Conservation (phyloP, 2,888 invertebrate species). For the Microplitis manilae region DNA sequence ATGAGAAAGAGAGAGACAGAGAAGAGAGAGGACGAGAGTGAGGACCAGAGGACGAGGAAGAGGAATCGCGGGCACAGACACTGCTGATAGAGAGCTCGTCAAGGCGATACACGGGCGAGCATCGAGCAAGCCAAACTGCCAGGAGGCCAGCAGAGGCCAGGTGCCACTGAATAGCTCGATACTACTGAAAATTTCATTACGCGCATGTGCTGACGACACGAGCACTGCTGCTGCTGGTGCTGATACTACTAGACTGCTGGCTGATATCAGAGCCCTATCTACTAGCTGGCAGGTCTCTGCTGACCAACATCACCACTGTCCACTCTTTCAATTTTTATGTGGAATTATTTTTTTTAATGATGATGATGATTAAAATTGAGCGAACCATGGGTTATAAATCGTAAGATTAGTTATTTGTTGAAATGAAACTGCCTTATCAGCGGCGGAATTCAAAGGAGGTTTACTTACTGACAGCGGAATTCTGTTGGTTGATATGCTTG, state of each 20-base stretch:
- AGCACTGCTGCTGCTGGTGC: slow-evolving; percentile 11
- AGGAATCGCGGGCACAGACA: neutral
- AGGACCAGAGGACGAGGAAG: neutral
- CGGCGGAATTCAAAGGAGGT: too few relatives aligned
- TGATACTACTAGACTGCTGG: neutral
- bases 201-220: slow-evolving; percentile 63
- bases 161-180: slow-evolving; percentile 67
- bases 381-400: too few relatives aligned
- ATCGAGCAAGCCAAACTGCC: neutral
- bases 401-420: too few relatives aligned
- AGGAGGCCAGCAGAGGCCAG: slow-evolving; percentile 52
- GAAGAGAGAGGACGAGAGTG: neutral
- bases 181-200: slow-evolving; percentile 60
- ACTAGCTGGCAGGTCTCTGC: too few relatives aligned
- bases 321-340: too few relatives aligned
- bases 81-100: neutral
- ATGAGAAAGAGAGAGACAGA: neutral
- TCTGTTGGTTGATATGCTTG: too few relatives aligned
- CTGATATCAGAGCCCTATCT: neutral
- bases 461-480: too few relatives aligned
- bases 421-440: too few relatives aligned
- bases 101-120: slow-evolving; percentile 56
- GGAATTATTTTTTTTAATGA: too few relatives aligned
- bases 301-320: too few relatives aligned
- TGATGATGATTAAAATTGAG: too few relatives aligned